A percentile compares a stretch with the other conserved stretches of the same genome.
phyloP scores from a whole-genome alignment of 2,888 invertebrate genomes.

The Listrodromus nycthemerus region DNA sequence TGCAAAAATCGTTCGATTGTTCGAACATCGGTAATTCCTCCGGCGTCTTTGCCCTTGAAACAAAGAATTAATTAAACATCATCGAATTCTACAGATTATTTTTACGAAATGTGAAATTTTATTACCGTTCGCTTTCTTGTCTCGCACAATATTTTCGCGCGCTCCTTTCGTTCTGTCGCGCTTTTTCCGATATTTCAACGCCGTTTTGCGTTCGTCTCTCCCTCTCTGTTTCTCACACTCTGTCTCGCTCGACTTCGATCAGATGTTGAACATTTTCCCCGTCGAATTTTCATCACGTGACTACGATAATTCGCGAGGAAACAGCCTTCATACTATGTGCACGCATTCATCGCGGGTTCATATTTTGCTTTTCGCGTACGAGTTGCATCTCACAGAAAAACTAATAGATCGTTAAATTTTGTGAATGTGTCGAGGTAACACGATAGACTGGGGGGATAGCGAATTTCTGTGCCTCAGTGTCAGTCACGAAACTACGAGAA shows the following conservation, averaged over 20 bases:
- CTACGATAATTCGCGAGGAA: conserved; percentile 41
- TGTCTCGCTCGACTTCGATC: conserved; percentile 40
- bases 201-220: conserved; percentile 28
- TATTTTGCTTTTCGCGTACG: conserved; percentile 14
- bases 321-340: conserved; percentile 14
- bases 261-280: conserved; percentile 57
- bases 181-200: conserved; percentile 20
- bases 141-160: conserved; percentile 9
- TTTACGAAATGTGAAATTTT: conserved; percentile 45
- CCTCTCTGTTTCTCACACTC: neutral
- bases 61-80: neutral
- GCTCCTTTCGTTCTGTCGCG: conserved; percentile 6
- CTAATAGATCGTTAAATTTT: neutral
- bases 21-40: neutral
- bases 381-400: neutral
- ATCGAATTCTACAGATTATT: neutral
- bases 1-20: neutral
- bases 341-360: conserved; percentile 38
- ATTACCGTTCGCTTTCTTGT: conserved; percentile 21
- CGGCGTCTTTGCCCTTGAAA: neutral
- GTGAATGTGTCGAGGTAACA: conserved; percentile 34
- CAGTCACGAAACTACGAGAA: conserved; percentile 1
- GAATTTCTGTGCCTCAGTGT: conserved; percentile 19
- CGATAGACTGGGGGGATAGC: conserved; percentile 22
- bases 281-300: conserved; percentile 60